These are phyloP conservation scores for Peromyscus californicus DNA, from an alignment of 2,113 vertebrate genomes.

Conservation along the genomic window DNA sequence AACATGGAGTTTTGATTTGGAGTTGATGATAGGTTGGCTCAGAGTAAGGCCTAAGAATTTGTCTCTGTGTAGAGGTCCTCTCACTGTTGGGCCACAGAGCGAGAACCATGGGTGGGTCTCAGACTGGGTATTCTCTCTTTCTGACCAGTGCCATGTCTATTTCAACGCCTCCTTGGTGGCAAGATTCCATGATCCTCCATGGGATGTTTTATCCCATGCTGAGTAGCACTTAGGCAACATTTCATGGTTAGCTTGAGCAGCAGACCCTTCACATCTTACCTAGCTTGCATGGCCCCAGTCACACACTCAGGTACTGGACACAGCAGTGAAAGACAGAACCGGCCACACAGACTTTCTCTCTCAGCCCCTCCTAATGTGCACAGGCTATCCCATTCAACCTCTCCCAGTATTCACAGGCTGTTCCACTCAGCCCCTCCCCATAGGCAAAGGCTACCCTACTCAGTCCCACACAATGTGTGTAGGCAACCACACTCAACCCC, in stretches of 20 bases:
- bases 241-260: background rate
- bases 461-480: background rate
- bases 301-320: background rate
- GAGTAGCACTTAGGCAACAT: background rate
- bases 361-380: background rate
- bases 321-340: background rate
- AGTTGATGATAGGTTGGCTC: background rate
- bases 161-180: background rate
- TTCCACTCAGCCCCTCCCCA: background rate
- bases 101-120: background rate
- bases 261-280: rapidly evolving
- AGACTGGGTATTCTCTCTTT: background rate
- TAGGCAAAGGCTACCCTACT: background rate
- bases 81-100: background rate
- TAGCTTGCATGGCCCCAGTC: background rate
- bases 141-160: background rate
- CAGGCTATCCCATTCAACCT: no score
- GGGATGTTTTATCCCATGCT: background rate
- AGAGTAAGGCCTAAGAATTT: background rate
- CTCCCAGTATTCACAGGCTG: background rate
- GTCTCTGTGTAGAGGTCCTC: background rate
- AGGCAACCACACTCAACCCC: background rate
- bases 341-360: background rate
- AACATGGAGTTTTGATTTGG: background rate
- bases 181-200: background rate